These are phyloP conservation scores for Euschistus heros DNA, from an alignment of 1,140 invertebrate genomes.

Conservation along the genomic window DNA sequence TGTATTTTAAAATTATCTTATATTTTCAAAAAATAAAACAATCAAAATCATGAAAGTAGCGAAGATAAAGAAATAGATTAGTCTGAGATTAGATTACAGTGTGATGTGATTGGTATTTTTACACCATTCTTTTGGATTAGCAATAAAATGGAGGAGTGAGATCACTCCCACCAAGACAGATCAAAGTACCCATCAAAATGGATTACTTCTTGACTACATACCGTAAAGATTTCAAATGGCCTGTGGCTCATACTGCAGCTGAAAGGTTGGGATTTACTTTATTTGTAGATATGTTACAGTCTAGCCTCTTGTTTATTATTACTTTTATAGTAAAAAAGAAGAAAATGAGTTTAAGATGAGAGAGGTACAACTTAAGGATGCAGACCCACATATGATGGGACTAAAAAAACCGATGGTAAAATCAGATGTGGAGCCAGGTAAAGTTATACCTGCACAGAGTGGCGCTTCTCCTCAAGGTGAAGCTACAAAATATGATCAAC, in stretches of 20 bases:
- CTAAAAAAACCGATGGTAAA: neutral
- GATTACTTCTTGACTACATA: conserved; percentile 23
- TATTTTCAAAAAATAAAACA: no score
- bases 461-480: conserved; percentile 19
- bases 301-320: no score
- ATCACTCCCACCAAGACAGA: no score
- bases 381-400: neutral
- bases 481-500: conserved; percentile 21
- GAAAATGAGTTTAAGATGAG: neutral
- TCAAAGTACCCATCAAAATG: neutral
- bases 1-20: no score
- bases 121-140: no score
- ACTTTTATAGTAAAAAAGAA: neutral
- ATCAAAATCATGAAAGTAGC: no score
- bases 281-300: neutral
- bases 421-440: neutral
- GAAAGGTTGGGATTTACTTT: neutral
- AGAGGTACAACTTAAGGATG: neutral
- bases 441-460: conserved; percentile 7
- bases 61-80: no score
- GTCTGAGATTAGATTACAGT: no score
- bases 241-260: neutral
- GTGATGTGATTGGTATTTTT: no score
- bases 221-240: conserved; percentile 24
- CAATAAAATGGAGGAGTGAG: no score